phyloP scores from a whole-genome alignment of 2,797 vertebrate species.

The Myotis myotis region DNA sequence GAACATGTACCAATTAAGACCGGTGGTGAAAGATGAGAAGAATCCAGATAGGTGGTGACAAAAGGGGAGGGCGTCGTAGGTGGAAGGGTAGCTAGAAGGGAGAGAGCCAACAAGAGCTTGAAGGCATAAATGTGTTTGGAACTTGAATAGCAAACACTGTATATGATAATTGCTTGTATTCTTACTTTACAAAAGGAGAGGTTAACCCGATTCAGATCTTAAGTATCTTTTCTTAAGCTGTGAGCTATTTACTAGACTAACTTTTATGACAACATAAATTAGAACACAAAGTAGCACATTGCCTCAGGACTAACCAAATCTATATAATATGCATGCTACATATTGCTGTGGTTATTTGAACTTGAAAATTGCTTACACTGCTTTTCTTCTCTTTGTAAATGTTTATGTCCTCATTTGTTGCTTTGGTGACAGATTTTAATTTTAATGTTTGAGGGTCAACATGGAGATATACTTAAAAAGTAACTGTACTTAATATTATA shows the following conservation, averaged over 20 bases:
- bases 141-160: background rate
- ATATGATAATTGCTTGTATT: background rate
- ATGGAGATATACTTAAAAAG: conserved; percentile 1
- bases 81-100: background rate
- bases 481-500: conserved; percentile 26
- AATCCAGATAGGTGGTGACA: background rate
- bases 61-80: background rate
- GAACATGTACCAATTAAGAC: background rate
- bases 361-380: background rate
- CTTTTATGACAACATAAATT: background rate
- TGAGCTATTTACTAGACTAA: background rate
- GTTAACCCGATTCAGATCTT: background rate
- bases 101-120: background rate
- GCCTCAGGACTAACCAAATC: background rate
- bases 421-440: background rate
- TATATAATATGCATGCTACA: background rate
- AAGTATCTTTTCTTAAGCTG: background rate
- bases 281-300: background rate
- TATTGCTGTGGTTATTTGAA: background rate
- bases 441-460: conserved; percentile 25
- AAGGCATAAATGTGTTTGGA: background rate
- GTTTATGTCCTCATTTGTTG: background rate
- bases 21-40: background rate
- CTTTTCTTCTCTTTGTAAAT: conserved; percentile 12
- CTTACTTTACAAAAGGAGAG: conserved; percentile 17